Percentiles rank a stretch among this genome's conserved stretches.
Evolutionary conservation across 2,113 vertebrate species (phyloP).

Genomic region (Sceloporus tristichus): DNA sequence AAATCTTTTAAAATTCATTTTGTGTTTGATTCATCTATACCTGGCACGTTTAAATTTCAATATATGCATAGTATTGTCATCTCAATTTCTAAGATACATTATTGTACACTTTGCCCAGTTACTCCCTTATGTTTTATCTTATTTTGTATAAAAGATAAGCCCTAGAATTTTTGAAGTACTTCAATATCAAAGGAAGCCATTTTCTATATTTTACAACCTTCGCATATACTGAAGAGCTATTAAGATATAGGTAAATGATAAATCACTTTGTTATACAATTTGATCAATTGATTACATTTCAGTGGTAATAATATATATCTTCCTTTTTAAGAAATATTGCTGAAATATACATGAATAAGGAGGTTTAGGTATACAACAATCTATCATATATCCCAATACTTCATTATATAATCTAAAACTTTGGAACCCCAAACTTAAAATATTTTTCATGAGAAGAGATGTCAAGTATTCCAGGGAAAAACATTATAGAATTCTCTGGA

Average conservation of each 20-base stretch:
- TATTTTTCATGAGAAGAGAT: too few relatives aligned
- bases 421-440: too few relatives aligned
- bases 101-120: neutral
- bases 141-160: slow-evolving; percentile 14
- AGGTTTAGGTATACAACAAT: too few relatives aligned
- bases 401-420: too few relatives aligned
- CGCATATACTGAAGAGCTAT: neutral
- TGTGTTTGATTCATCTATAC: slow-evolving; percentile 13
- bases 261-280: neutral
- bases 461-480: too few relatives aligned
- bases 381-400: too few relatives aligned
- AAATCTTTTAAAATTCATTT: neutral
- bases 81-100: slow-evolving; percentile 19
- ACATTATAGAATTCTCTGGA: too few relatives aligned
- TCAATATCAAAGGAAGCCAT: neutral
- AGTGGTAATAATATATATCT: neutral
- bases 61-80: neutral
- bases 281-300: slow-evolving; percentile 21
- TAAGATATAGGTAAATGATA: neutral
- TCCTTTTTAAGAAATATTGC: neutral
- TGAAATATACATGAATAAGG: too few relatives aligned
- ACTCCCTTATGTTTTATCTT: neutral
- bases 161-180: neutral
- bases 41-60: neutral
- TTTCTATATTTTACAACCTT: neutral